Base-by-base conservation (phyloP, 1,140 invertebrate species). In the Eciton burchellii region DNA sequence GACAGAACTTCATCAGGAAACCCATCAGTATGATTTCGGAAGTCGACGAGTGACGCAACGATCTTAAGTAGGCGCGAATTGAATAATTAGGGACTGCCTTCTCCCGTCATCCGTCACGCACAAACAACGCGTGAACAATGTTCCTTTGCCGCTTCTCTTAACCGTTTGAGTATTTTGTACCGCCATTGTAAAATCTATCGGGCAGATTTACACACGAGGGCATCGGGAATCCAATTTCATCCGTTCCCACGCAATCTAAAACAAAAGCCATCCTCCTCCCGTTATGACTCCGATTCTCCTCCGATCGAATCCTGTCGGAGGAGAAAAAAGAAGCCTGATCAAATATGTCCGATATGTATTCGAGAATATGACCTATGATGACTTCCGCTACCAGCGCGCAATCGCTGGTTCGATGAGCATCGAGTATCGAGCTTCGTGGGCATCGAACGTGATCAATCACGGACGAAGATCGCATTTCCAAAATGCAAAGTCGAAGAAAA, bases 231-330 rank as follows among this genome's bases (percentile, higher is more conserved):
- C 60, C 52, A 41, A 45, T 79, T 56, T 60, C 83, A 85, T 85
- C 86, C 86, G 89, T 93, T 93, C 93, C 91, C 93, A 93, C 91
- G 91, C 87, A 84, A 92, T 85, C 87, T 91, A 91, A 92, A 92
- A 92, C 89, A 91, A 92, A 92, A 93, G 89, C 88, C 83, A 57
- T 52, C 86, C 74, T 66, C 45, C 54, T 43, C 63, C 43, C 56
- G 71, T 60, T 59, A 79, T 52, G 60, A 57, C 52, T n/a, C n/a
- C 60, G 63, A 76, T 83, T 60, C 57, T 83, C 57, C 57, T 83
- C 57, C 21, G 49, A 65, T 88, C 72, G 89, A 90, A 90, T 91
- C 82, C 85, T 87, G 88, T 89, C 84, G 73, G 57, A 63, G 63
- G 65, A 56, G 45, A 21, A 24, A 60, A 82, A 70, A 82, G 81